phyloP scores from a whole-genome alignment of 2,113 vertebrate genomes.

The Seriola dumerili region DNA sequence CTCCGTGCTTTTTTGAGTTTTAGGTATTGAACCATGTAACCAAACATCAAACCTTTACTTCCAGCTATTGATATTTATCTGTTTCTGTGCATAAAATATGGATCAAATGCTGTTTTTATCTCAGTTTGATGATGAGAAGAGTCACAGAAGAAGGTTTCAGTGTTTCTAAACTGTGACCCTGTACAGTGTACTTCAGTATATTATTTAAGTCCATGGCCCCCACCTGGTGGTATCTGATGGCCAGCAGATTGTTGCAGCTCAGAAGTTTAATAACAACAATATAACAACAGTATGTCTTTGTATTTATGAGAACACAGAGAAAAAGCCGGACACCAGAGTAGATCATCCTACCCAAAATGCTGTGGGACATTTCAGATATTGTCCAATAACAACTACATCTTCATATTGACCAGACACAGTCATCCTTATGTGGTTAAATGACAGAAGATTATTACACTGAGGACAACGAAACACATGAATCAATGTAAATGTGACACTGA shows the following conservation, averaged over 20 bases:
- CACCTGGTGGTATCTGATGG: conserved; percentile 64
- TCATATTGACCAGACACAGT: neutral
- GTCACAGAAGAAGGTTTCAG: neutral
- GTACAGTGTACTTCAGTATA: neutral
- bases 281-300: neutral
- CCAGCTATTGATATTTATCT: neutral
- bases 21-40: neutral
- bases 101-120: neutral
- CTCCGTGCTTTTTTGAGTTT: neutral
- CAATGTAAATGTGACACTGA: neutral
- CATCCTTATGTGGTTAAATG: neutral
- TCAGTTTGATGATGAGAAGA: neutral
- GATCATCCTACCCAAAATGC: neutral
- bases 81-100: neutral
- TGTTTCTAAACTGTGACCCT: neutral
- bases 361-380: neutral
- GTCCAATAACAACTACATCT: neutral
- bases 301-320: neutral
- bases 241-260: neutral
- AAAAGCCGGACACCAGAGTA: no score
- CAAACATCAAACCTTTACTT: neutral
- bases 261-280: neutral
- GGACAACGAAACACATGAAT: neutral
- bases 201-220: conserved; percentile 41
- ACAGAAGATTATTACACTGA: neutral